phyloP scores from a whole-genome alignment of 2,888 invertebrate genomes.

The Iphiclides podalirius region DNA sequence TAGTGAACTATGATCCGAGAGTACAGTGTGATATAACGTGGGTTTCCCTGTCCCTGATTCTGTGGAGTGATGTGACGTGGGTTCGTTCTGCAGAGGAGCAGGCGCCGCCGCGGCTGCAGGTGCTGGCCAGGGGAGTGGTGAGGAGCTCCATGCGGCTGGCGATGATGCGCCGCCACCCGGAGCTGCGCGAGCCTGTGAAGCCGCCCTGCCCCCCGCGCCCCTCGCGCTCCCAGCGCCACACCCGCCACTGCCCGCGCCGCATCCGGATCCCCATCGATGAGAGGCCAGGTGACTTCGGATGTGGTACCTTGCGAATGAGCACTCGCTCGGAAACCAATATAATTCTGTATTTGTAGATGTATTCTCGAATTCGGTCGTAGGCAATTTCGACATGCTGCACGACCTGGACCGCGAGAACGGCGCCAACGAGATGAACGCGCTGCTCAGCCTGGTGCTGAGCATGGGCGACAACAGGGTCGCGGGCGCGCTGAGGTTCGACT shows the following conservation, averaged over 20 bases:
- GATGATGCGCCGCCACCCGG: constrained; percentile 48
- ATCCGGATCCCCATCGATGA: constrained; percentile 19
- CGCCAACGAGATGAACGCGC: constrained; percentile 72
- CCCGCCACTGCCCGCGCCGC: constrained; percentile 52
- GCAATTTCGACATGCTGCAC: constrained; percentile 54
- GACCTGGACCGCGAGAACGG: constrained; percentile 57
- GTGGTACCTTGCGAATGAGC: neutral
- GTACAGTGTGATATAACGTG: too few relatives aligned
- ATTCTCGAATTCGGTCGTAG: constrained; percentile 31
- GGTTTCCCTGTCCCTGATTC: too few relatives aligned
- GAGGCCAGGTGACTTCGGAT: neutral
- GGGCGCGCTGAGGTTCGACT: constrained; percentile 59
- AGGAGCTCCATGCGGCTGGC: constrained; percentile 48
- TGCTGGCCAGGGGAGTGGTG: constrained; percentile 48
- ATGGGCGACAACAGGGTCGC: constrained; percentile 69
- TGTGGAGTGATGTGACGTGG: neutral
- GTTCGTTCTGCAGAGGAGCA: constrained; percentile 45
- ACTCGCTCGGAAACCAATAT: neutral
- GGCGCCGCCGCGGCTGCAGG: constrained; percentile 54
- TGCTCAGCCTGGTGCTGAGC: constrained; percentile 66
- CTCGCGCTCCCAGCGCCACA: constrained; percentile 37
- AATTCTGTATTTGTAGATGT: neutral
- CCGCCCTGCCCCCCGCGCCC: constrained; percentile 33
- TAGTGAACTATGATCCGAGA: too few relatives aligned
- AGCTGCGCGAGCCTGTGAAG: constrained; percentile 46